phyloP scores from a whole-genome alignment of 2,113 vertebrate genomes.

The Urocolius indicus region DNA sequence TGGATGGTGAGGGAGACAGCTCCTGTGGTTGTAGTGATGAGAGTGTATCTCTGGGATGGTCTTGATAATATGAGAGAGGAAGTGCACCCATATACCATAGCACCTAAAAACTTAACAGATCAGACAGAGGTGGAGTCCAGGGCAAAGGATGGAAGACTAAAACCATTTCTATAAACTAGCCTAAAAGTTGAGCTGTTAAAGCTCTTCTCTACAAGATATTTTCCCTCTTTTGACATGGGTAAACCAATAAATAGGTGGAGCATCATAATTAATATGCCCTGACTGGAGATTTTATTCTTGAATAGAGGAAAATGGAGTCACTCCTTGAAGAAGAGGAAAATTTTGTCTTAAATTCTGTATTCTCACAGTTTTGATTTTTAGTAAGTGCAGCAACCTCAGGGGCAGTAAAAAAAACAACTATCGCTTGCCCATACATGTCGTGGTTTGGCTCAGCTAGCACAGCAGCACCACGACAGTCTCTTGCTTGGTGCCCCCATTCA shows the following conservation, averaged over 20 bases:
- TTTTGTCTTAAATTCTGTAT: not conserved
- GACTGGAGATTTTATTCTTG: not conserved
- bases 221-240: not conserved
- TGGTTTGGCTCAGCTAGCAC: too few relatives aligned
- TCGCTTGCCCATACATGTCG: not conserved
- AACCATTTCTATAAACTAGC: not conserved
- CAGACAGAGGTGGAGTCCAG: not conserved
- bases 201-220: not conserved
- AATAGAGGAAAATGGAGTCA: not conserved
- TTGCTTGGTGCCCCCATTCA: too few relatives aligned
- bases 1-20: not conserved
- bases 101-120: not conserved
- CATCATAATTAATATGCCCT: not conserved
- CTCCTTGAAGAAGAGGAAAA: not conserved
- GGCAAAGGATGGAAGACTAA: not conserved
- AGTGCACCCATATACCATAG: accelerated
- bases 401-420: not conserved
- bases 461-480: too few relatives aligned
- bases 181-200: not conserved
- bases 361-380: not conserved
- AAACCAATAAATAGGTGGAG: not conserved
- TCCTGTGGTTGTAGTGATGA: not conserved
- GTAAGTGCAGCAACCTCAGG: not conserved
- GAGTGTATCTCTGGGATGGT: not conserved
- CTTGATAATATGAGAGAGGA: not conserved